phyloP scores from a whole-genome alignment of 2,113 vertebrate species.

The Myotis brandtii region DNA sequence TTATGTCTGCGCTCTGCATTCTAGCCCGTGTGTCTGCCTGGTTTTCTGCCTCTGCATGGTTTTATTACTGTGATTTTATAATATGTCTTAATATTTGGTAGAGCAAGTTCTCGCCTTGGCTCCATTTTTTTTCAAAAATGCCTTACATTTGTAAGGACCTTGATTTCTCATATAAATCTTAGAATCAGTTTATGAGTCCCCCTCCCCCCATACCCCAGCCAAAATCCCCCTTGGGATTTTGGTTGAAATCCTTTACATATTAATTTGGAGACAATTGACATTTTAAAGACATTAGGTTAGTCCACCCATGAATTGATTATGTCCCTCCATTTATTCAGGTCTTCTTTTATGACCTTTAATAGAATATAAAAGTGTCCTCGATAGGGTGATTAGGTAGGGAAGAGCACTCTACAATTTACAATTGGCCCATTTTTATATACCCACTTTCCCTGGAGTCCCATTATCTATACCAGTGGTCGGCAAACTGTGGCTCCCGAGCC shows the following conservation, averaged over 20 bases:
- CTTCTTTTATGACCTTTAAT: not conserved
- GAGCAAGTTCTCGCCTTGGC: not conserved
- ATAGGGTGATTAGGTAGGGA: not conserved
- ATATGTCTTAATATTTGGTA: not conserved
- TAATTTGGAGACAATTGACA: not conserved
- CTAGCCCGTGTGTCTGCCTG: not conserved
- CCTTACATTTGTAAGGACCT: not conserved
- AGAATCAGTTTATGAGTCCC: not conserved
- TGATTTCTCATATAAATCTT: not conserved
- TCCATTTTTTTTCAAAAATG: not conserved
- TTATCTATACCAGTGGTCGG: not conserved
- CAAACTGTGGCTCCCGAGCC: too few relatives aligned
- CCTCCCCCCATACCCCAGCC: accelerated
- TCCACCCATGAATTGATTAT: not conserved
- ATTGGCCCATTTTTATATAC: not conserved
- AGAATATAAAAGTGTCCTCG: not conserved
- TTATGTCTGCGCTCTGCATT: not conserved
- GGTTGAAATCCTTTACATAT: not conserved
- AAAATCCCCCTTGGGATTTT: not conserved
- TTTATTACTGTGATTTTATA: not conserved
- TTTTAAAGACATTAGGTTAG: not conserved
- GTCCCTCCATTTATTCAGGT: not conserved
- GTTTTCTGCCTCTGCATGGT: not conserved
- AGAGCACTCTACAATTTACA: not conserved
- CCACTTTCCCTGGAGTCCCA: not conserved